Base-by-base conservation (phyloP, 2,888 invertebrate species). In the Apeira syringaria region DNA sequence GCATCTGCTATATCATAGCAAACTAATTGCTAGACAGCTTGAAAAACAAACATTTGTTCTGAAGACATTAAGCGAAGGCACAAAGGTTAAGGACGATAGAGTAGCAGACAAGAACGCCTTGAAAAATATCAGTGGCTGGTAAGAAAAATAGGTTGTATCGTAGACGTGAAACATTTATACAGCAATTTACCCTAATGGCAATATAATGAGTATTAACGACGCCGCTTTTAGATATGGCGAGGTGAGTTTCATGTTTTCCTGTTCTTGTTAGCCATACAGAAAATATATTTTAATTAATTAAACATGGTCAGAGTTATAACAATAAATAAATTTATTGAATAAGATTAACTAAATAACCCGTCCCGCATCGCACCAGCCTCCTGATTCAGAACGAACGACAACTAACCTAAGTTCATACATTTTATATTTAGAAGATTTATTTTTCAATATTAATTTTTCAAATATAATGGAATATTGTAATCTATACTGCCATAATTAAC, bases 221-320 rank as follows among this genome's bases (percentile, higher is more conserved):
- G 47, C 33, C 15, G 52, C 40, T 44, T 53, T 51, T 32, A 44
- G 54, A 54, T 57, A 60, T 32, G 44, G 33, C 51, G 59, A n/a
- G n/a, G 50, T 53, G 54, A 9, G 34, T 43, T 56, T 9, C 9
- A 57, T 56, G 42, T 53, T 48, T 63, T 47, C 52, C 42, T 48
- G 50, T 36, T 50, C 20, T 39, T 33, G 37, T 50, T 46, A 41
- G 46, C 5, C 13, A 5, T n/a, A n/a, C n/a, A n/a, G n/a, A n/a
- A n/a, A n/a, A n/a, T n/a, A n/a, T n/a, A n/a, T n/a, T n/a, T n/a
- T n/a, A n/a, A n/a, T n/a, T n/a, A n/a, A n/a, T n/a, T n/a, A n/a
- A n/a, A n/a, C n/a, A n/a, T n/a, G n/a, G n/a, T n/a, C n/a, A n/a
- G n/a, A n/a, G n/a, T n/a, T n/a, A n/a, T n/a, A n/a, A n/a, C n/a